phyloP scores from a whole-genome alignment of 2,888 invertebrate species.

The Tortrix viridana region DNA sequence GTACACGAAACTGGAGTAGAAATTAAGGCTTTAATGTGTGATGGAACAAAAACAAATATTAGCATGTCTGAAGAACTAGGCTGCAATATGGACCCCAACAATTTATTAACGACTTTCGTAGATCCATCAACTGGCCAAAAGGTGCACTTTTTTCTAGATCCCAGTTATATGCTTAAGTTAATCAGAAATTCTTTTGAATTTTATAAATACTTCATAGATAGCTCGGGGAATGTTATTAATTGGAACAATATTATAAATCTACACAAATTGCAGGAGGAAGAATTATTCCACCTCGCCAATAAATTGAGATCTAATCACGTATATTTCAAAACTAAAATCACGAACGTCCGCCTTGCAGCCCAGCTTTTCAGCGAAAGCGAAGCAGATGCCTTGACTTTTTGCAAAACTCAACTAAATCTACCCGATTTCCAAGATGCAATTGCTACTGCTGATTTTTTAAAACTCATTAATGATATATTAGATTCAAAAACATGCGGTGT shows the following conservation, averaged over 20 bases:
- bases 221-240: slow-evolving; percentile 18
- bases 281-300: slow-evolving; percentile 24
- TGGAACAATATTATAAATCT: slow-evolving; percentile 27
- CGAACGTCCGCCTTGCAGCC: slow-evolving; percentile 42
- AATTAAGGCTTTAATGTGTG: not conserved
- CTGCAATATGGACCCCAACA: slow-evolving; percentile 35
- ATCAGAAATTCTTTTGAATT: slow-evolving; percentile 38
- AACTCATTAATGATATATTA: slow-evolving; percentile 26
- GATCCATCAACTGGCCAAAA: slow-evolving; percentile 38
- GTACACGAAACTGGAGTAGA: not conserved
- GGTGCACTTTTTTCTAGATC: slow-evolving; percentile 38
- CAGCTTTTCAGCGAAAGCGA: slow-evolving; percentile 42
- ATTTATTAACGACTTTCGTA: slow-evolving; percentile 39
- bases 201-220: slow-evolving; percentile 22
- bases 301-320: slow-evolving; percentile 1
- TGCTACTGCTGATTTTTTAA: slow-evolving; percentile 10
- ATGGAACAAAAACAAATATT: not conserved
- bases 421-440: slow-evolving; percentile 9
- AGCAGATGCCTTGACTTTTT: slow-evolving; percentile 34
- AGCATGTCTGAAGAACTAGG: slow-evolving; percentile 24
- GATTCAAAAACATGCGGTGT: too few relatives aligned
- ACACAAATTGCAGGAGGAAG: slow-evolving; percentile 35
- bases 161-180: slow-evolving; percentile 42
- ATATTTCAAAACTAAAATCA: slow-evolving; percentile 29
- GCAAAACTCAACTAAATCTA: slow-evolving; percentile 11